Conservation (phyloP, 1,140 invertebrate species). For the Macrobrachium nipponense region DNA sequence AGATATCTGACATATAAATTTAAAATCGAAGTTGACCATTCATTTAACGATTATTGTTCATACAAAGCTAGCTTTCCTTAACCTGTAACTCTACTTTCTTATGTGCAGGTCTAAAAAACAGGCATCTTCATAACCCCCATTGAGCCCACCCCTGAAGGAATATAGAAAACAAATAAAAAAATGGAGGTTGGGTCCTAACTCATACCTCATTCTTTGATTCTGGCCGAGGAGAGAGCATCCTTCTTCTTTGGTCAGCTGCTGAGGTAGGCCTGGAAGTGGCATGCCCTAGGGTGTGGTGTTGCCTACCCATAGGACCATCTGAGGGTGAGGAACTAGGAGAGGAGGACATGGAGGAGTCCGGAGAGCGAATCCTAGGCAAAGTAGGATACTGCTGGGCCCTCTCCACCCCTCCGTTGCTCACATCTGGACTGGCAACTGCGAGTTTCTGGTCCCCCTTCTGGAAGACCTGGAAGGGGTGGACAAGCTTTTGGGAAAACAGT, state of each 20-base stretch:
- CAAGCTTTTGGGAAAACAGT: background rate
- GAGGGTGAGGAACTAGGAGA: conserved; percentile 40
- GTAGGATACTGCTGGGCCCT: conserved; percentile 53
- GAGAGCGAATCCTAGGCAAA: conserved; percentile 46
- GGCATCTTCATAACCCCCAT: background rate
- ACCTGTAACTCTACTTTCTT: too few species aligned
- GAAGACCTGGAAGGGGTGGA: conserved; percentile 50
- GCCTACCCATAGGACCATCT: conserved; percentile 14
- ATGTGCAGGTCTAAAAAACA: background rate
- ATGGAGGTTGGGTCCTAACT: background rate
- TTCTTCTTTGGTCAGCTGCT: conserved; percentile 29
- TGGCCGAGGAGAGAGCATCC: conserved; percentile 43
- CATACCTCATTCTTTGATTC: conserved; percentile 55
- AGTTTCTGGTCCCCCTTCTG: conserved; percentile 61
- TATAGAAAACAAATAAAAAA: background rate
- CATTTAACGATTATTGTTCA: too few species aligned
- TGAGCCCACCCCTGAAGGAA: background rate
- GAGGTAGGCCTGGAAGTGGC: conserved; percentile 20
- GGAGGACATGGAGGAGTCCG: conserved; percentile 49
- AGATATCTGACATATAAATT: too few species aligned
- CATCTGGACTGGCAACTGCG: conserved; percentile 49
- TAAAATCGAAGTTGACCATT: too few species aligned
- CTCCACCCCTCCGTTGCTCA: conserved; percentile 33
- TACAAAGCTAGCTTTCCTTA: too few species aligned
- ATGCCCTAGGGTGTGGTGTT: conserved; percentile 6